Conservation (phyloP, 1,140 invertebrate genomes). For the Dolichoris vasculosae region DNA sequence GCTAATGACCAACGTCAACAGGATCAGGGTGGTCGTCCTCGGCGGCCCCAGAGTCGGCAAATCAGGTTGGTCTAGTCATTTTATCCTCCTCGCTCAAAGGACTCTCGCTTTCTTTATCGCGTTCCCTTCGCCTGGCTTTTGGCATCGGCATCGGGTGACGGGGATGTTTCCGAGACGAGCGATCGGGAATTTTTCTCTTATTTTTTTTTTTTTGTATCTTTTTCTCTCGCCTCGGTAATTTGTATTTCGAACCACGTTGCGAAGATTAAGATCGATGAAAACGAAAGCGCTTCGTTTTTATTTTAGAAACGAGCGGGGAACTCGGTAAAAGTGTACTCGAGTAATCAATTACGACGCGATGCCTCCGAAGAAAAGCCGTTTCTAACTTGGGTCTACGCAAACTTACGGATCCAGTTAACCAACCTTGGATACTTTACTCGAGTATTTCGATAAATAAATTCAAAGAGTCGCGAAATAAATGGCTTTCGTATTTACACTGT, state of each 20-base stretch:
- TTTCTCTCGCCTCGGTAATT: no score
- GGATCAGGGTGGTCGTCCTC: constrained; percentile 82
- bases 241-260: no score
- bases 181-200: no score
- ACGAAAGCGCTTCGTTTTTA: no score
- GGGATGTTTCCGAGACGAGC: no score
- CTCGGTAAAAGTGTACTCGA: background rate
- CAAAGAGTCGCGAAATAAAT: background rate
- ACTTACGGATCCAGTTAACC: background rate
- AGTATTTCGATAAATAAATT: background rate
- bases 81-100: background rate
- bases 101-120: no score
- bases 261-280: no score
- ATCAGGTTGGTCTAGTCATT: constrained; percentile 76
- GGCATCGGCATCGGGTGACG: no score
- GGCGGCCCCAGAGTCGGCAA: constrained; percentile 81
- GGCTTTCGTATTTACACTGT: background rate
- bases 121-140: no score
- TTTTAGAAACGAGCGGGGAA: background rate
- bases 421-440: background rate
- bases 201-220: no score
- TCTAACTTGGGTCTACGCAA: no score
- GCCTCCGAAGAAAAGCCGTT: background rate
- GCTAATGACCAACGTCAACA: constrained; percentile 79
- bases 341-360: background rate